Base-by-base conservation (phyloP, 2,888 invertebrate species). In the Epicampocera succincta region DNA sequence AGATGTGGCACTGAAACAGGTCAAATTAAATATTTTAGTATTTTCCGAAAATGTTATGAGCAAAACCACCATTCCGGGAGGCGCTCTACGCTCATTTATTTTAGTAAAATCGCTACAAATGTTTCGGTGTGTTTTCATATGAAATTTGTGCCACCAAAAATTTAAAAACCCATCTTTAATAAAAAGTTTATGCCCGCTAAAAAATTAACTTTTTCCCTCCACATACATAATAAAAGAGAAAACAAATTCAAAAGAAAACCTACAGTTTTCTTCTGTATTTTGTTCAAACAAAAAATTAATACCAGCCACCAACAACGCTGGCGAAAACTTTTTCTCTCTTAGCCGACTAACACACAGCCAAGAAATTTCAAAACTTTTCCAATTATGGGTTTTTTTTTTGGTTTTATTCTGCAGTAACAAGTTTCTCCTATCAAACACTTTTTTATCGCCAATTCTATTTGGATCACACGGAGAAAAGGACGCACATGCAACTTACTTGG, bases 341-440 rank as follows among this genome's bases (percentile, higher is more conserved):
- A 56, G 19, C 5, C 60, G 42, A 61, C 48, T 21, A 50, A 44
- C 42, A 72, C 21, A 46, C 54, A 58, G 50, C 56, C 38, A 65
- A 19, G 58, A 81, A 69, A 46, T 77, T 60, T 52, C 38, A 68
- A 77, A 81, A 81, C 58, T 82, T 82, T 82, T 78, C 74, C 78
- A 77, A 82, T 78, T 82, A 77, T 78, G 71, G 72, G 48, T 25
- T 65, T 65, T 71, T 74, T 65, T 52, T 40, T 48, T 46, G 9
- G 11, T 46, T 60, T 52, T 60, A n/a, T 33, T 50, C 48, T 33
- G 21, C 44, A 71, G n/a, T 71, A 61, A 66, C 65, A 65, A 40
- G 58, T 71, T 71, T 9, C 40, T 69, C 3, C 25, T 52, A 52
- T 9, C 9, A 25, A 58, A 58, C 1, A 29, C 1, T 15, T 56